Conservation (phyloP, 2,797 vertebrate species). For the Hemibagrus guttatus region DNA sequence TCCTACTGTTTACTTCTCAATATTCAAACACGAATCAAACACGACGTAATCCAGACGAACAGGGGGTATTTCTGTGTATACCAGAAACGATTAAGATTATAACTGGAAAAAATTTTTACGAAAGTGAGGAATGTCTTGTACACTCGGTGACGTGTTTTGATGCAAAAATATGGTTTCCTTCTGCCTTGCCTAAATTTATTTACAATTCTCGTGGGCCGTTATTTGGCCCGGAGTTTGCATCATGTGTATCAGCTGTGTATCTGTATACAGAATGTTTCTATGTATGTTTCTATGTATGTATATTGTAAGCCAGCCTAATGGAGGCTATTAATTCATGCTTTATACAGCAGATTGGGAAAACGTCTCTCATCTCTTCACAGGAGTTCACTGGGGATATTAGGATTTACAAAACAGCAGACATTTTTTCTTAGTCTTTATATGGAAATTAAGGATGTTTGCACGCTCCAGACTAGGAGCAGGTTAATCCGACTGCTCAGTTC, state of each 20-base stretch:
- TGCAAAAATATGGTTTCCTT: conserved; percentile 70
- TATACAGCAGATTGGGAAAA: conserved; percentile 43
- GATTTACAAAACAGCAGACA: neutral
- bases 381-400: conserved; percentile 36
- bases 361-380: conserved; percentile 25
- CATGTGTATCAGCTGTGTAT: conserved; percentile 45
- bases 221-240: conserved; percentile 38
- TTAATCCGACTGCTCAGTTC: neutral
- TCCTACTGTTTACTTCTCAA: neutral
- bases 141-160: conserved; percentile 47
- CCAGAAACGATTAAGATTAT: conserved; percentile 54
- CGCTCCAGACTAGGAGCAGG: neutral
- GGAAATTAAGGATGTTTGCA: neutral
- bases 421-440: neutral
- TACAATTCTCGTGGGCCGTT: conserved; percentile 30
- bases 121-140: conserved; percentile 47
- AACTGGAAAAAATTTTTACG: conserved; percentile 51
- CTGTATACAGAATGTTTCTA: conserved; percentile 53
- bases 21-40: neutral
- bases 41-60: conserved; percentile 1
- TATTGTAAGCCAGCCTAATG: conserved; percentile 38
- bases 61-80: conserved; percentile 54
- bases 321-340: conserved; percentile 29
- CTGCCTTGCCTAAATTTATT: conserved; percentile 60
- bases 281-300: conserved; percentile 61